These are phyloP conservation scores for Chironomus tepperi DNA, from an alignment of 1,140 invertebrate species.

Conservation along the genomic window DNA sequence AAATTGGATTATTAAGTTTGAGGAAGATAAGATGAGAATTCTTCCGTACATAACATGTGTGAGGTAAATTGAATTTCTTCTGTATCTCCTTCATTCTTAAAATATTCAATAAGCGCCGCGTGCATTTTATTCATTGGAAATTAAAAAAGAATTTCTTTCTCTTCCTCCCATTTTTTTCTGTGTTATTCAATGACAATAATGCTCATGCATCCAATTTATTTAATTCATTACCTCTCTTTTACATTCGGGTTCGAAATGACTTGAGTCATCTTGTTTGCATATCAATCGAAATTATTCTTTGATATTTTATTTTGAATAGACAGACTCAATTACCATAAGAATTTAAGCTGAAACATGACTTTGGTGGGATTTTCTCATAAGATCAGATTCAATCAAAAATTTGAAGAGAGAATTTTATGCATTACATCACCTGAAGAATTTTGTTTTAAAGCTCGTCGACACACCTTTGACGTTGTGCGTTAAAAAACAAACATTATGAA, in stretches of 20 bases:
- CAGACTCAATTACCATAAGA: neutral
- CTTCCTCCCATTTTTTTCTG: neutral
- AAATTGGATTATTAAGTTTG: neutral
- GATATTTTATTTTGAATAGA: neutral
- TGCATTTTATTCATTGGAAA: neutral
- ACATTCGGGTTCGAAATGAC: no score
- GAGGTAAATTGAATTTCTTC: constrained; percentile 19
- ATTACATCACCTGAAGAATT: constrained; percentile 1
- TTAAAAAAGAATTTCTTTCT: neutral
- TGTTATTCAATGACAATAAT: neutral
- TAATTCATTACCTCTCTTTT: no score
- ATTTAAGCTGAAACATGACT: neutral
- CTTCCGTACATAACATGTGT: neutral
- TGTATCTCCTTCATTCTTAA: no score
- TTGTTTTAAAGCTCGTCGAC: neutral
- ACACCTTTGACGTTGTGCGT: constrained; percentile 5
- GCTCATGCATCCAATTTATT: neutral
- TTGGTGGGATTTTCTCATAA: neutral
- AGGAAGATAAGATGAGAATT: neutral
- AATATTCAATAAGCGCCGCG: neutral
- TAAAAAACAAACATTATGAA: neutral
- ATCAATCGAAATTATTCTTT: constrained; percentile 8
- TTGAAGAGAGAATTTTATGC: neutral
- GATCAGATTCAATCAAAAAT: neutral
- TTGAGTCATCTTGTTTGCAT: constrained; percentile 3